Conservation (phyloP, 2,113 vertebrate genomes). For the Hirundichthys speculiger region DNA sequence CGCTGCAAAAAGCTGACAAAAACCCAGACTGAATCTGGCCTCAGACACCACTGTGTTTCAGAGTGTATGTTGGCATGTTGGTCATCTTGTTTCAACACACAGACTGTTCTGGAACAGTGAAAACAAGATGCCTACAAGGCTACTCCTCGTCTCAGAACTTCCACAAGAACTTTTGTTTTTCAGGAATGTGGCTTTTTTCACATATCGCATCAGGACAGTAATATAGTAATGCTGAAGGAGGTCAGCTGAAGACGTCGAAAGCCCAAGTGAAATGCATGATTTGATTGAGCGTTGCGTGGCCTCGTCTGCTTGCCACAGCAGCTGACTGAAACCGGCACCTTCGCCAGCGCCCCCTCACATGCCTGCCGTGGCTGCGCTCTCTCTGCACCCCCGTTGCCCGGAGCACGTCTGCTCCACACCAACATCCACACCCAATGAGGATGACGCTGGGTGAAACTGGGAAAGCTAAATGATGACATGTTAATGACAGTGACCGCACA, state of each 20-base stretch:
- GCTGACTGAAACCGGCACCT: slow-evolving; percentile 63
- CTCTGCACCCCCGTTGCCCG: slow-evolving; percentile 18
- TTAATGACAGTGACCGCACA: slow-evolving; percentile 41
- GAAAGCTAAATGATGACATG: slow-evolving; percentile 40
- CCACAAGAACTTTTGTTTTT: slow-evolving; percentile 34
- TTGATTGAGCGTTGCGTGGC: slow-evolving; percentile 23
- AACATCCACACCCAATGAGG: slow-evolving; percentile 49
- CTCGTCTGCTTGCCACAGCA: slow-evolving; percentile 40
- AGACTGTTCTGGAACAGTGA: slow-evolving; percentile 57
- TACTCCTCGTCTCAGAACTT: slow-evolving; percentile 47
- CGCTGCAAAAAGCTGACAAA: slow-evolving; percentile 42
- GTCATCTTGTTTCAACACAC: slow-evolving; percentile 59
- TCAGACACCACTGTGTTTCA: slow-evolving; percentile 51
- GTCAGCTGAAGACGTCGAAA: slow-evolving; percentile 26
- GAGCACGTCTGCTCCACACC: slow-evolving; percentile 38
- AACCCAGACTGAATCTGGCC: slow-evolving; percentile 30
- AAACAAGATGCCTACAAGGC: slow-evolving; percentile 53
- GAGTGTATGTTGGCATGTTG: slow-evolving; percentile 37
- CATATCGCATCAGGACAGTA: not conserved
- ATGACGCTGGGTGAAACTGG: slow-evolving; percentile 32
- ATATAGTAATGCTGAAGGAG: slow-evolving; percentile 17
- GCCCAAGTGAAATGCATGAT: slow-evolving; percentile 18
- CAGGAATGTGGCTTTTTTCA: slow-evolving; percentile 25
- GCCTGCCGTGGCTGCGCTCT: slow-evolving; percentile 58
- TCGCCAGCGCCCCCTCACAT: slow-evolving; percentile 59